phyloP scores from a whole-genome alignment of 2,797 vertebrate species.

The Melanotaenia parkinsoni region DNA sequence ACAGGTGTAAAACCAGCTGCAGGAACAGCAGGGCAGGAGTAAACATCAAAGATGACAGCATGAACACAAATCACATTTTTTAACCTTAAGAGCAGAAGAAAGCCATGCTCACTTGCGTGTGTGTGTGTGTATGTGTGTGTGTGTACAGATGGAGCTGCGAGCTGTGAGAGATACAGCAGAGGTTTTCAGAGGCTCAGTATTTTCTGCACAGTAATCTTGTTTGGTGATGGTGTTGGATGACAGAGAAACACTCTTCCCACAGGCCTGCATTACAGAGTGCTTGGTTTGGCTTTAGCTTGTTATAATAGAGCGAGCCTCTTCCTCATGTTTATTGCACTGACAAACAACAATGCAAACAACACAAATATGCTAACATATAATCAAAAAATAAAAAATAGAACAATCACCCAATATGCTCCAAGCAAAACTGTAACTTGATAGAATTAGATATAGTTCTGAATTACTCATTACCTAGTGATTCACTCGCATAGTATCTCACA shows the following conservation, averaged over 20 bases:
- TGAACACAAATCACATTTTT: constrained; percentile 28
- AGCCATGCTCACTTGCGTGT: background rate
- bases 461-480: too few relatives aligned
- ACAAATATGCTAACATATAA: background rate
- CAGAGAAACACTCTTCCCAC: constrained; percentile 26
- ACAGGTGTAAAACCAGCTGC: constrained; percentile 7
- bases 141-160: constrained; percentile 8
- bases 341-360: background rate
- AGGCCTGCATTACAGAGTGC: constrained; percentile 34
- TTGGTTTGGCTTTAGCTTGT: constrained; percentile 27
- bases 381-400: constrained; percentile 23
- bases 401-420: constrained; percentile 2
- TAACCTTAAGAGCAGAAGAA: constrained; percentile 19
- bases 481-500: too few relatives aligned
- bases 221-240: constrained; percentile 62
- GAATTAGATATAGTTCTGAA: too few relatives aligned
- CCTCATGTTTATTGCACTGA: constrained; percentile 4
- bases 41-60: constrained; percentile 22
- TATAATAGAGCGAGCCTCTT: background rate
- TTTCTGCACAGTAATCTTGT: constrained; percentile 69
- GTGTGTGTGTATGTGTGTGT: background rate
- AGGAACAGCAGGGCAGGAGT: background rate
- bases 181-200: constrained; percentile 42
- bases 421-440: background rate
- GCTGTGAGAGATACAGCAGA: constrained; percentile 37